These are phyloP conservation scores for Artemia franciscana DNA, from an alignment of 1,140 invertebrate species.

Conservation along the genomic window DNA sequence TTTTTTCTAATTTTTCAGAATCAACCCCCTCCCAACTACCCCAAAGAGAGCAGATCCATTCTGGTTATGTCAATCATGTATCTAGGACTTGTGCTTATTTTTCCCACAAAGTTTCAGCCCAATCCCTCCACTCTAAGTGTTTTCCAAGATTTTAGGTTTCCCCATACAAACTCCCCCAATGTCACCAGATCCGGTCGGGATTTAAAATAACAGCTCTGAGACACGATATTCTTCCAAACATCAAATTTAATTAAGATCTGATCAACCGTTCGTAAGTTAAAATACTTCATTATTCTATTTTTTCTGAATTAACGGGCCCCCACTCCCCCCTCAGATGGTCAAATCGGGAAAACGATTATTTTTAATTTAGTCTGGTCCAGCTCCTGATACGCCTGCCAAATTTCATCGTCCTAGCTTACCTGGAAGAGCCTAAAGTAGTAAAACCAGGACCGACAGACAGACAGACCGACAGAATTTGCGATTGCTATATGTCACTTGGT, in stretches of 20 bases:
- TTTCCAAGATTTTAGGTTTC: background rate
- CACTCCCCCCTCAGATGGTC: too few relatives aligned
- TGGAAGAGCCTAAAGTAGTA: too few relatives aligned
- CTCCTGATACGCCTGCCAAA: too few relatives aligned
- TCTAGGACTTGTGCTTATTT: background rate
- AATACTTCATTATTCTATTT: background rate
- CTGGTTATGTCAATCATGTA: background rate
- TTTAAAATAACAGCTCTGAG: background rate
- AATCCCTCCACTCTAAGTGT: background rate
- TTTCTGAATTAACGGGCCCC: background rate
- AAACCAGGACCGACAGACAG: too few relatives aligned
- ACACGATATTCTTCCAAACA: background rate
- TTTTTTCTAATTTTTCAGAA: too few relatives aligned
- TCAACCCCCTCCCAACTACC: background rate
- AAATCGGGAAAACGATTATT: too few relatives aligned
- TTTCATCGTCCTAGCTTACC: too few relatives aligned
- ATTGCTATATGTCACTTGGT: too few relatives aligned
- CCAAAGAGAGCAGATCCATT: background rate
- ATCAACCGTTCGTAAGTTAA: background rate
- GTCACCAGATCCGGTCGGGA: background rate
- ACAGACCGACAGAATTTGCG: too few relatives aligned
- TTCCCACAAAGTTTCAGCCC: background rate
- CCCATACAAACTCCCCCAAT: background rate
- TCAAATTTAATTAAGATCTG: background rate
- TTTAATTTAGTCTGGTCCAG: too few relatives aligned